Evolutionary conservation across 2,113 vertebrate species (phyloP), one percentile per base, ranked within the genome.

Genomic region (Varanus komodoensis): DNA sequence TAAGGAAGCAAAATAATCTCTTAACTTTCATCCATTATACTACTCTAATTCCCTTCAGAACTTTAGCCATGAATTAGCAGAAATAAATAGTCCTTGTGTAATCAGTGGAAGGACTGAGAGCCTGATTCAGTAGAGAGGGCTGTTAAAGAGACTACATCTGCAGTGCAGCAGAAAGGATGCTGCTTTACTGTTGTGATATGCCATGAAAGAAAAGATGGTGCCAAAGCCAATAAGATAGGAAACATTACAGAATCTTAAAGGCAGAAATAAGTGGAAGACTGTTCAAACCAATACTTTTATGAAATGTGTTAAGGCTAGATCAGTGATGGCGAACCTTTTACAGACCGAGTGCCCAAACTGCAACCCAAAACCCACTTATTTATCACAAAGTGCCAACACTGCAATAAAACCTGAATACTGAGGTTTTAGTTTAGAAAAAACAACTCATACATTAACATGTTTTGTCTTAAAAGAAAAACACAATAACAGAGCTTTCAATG

Each of bases 1-100:
- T 8, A 1, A 88, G 29, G 25, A 84, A 3, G 0, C 0, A 0
- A 73, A 6, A 1, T 5, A 9, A 0, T 19, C 21, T 2, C 27
- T 1, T 25, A 52, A 21, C 32, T n/a, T 73, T 23, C 21, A 48
- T 34, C 21, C 8, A 21, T 73, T 74, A 27, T 50, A 86, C 32
- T 57, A 23, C 12, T 86, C 71, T 54, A 8, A 73, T 86, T 86
- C 50, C 69, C 27, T 80, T 80, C 48, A 80, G 78, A 80, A 80
- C 27, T 80, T 52, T 4, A 81, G 69, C 29, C 29, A 73, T 73
- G 8, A 73, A 27, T 38, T 78, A 44, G 34, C 34, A 78, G 38
- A 25, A 38, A 44, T 44, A 78, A 34, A 9, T 19, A 11, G 54
- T 34, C 8, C 7, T 64, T 87, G 34, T 29, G 32, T 50, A 64